phyloP scores from a whole-genome alignment of 2,113 vertebrate genomes.

The Procavia capensis region DNA sequence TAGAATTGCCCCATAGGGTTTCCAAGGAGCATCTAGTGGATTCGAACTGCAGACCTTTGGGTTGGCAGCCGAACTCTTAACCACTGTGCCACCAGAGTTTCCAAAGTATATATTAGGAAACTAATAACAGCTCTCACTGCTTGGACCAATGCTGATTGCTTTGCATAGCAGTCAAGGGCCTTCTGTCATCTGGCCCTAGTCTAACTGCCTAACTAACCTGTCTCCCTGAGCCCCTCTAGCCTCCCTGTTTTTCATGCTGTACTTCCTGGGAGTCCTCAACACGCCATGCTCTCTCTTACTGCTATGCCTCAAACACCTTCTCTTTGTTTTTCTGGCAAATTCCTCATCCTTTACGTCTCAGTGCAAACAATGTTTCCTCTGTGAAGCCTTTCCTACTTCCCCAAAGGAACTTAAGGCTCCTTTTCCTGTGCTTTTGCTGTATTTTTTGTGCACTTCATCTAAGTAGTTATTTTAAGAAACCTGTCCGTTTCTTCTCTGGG shows the following conservation, averaged over 20 bases:
- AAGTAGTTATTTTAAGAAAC: not conserved
- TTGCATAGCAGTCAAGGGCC: not conserved
- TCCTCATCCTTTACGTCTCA: not conserved
- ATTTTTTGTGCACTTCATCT: not conserved
- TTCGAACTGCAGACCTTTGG: too few relatives aligned
- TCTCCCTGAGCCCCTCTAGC: not conserved
- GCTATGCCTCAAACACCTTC: not conserved
- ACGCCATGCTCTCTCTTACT: not conserved
- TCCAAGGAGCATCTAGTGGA: too few relatives aligned
- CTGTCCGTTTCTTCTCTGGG: not conserved
- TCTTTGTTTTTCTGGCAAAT: not conserved
- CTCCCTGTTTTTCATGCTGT: rapidly evolving
- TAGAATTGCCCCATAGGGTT: too few relatives aligned
- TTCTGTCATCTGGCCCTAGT: not conserved
- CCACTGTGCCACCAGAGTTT: too few relatives aligned
- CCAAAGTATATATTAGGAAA: not conserved
- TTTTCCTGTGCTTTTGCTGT: not conserved
- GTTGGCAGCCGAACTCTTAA: too few relatives aligned
- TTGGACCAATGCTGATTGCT: not conserved
- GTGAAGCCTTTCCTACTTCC: not conserved
- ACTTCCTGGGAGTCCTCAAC: not conserved
- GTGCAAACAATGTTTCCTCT: not conserved
- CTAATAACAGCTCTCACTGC: not conserved
- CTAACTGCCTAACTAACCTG: not conserved
- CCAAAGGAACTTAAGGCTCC: not conserved